Conservation (phyloP, 2,888 invertebrate species). For the Autographa pulchrina region DNA sequence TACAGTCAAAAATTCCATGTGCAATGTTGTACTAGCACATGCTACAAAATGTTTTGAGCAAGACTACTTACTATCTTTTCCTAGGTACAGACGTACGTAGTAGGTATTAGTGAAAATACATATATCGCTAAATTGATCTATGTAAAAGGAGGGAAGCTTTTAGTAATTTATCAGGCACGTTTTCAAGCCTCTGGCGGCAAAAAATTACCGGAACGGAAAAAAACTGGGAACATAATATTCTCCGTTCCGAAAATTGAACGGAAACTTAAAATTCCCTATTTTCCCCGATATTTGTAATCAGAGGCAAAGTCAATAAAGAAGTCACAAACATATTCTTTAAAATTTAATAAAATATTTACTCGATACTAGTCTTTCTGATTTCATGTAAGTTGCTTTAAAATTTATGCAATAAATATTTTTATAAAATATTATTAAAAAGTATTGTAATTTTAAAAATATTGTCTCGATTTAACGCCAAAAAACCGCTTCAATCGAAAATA, state of each 20-base stretch:
- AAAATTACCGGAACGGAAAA: neutral
- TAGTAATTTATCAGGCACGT: neutral
- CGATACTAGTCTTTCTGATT: no score
- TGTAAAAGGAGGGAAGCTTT: neutral
- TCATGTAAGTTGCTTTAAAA: no score
- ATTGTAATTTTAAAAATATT: no score
- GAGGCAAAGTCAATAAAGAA: neutral
- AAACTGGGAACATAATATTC: neutral
- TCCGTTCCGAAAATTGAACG: neutral
- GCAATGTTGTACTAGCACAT: neutral
- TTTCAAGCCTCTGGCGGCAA: constrained; percentile 1
- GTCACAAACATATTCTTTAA: neutral
- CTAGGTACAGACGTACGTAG: no score
- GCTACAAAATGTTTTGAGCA: neutral
- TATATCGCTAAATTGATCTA: neutral
- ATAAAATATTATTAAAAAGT: no score
- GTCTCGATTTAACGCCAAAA: no score
- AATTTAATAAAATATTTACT: no score
- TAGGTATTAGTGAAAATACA: neutral
- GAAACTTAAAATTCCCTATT: neutral
- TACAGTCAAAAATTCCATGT: neutral
- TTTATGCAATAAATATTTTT: no score
- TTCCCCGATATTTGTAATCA: neutral
- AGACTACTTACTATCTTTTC: neutral
- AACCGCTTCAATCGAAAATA: constrained; percentile 8